These are phyloP conservation scores for Diarsia mendica DNA, from an alignment of 2,888 invertebrate species.

Conservation along the genomic window DNA sequence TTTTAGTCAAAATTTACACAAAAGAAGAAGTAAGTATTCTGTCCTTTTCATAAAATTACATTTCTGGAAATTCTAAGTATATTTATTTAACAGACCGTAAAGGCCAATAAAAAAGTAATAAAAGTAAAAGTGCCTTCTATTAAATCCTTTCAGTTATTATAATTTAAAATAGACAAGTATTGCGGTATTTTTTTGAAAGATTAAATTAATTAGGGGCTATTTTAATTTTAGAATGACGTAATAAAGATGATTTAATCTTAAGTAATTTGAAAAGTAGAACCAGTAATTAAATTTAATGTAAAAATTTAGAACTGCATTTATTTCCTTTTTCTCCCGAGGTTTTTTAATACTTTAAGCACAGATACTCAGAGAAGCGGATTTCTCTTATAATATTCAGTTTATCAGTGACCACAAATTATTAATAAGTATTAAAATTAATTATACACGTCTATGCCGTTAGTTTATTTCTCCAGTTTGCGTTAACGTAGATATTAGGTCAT, in stretches of 20 bases:
- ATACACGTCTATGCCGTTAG: no score
- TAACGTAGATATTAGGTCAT: no score
- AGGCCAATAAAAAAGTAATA: constrained; percentile 7
- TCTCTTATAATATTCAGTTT: no score
- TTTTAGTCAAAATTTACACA: no score
- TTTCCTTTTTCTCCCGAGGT: no score
- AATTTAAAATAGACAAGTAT: not conserved
- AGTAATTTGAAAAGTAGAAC: not conserved
- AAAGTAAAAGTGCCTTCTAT: not conserved
- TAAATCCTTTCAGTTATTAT: constrained; percentile 1
- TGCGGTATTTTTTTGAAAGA: not conserved
- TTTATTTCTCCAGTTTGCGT: no score
- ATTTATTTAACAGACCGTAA: not conserved
- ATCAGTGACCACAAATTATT: no score
- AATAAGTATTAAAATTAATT: no score
- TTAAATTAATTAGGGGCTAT: not conserved
- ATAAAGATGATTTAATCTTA: not conserved
- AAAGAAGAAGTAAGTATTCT: not conserved
- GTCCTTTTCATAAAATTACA: not conserved
- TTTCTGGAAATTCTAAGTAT: not conserved
- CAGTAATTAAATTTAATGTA: no score
- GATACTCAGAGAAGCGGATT: no score
- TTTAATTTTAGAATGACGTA: not conserved
- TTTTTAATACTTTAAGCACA: no score
- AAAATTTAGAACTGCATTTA: no score